Conservation (phyloP, 2,797 vertebrate genomes). For the Varecia variegata region DNA sequence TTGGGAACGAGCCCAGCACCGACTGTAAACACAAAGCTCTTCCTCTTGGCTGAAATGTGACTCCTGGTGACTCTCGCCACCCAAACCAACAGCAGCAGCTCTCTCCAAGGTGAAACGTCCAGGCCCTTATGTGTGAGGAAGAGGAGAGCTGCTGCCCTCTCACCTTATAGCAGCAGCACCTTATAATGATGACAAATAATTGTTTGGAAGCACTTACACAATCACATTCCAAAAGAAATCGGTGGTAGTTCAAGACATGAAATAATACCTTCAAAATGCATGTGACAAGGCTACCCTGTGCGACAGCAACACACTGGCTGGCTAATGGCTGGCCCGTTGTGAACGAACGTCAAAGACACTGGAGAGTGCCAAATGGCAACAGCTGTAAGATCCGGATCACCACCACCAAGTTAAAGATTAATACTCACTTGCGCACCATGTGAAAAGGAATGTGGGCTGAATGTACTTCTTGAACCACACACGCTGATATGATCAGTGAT, state of each 20-base stretch:
- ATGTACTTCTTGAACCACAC: not conserved
- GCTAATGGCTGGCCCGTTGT: not conserved
- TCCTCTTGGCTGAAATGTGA: not conserved
- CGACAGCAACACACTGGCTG: fast-evolving
- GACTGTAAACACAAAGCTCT: not conserved
- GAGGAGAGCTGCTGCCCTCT: too few species aligned
- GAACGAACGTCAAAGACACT: not conserved
- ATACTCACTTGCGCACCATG: not conserved
- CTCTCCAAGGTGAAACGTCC: not conserved
- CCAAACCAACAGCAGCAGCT: not conserved
- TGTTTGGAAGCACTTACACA: not conserved
- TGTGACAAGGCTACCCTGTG: too few species aligned
- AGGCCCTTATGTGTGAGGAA: not conserved
- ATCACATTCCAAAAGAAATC: not conserved
- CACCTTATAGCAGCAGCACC: not conserved
- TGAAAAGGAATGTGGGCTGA: not conserved
- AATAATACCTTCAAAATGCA: not conserved
- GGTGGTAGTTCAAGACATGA: not conserved
- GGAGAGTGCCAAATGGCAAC: not conserved
- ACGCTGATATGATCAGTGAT: not conserved
- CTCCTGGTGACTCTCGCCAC: not conserved
- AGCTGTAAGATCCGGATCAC: not conserved
- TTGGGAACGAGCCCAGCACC: not conserved
- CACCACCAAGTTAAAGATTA: not conserved
- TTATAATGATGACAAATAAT: not conserved